Conservation (phyloP, 2,113 vertebrate species). For the Eudyptes chrysolophus region DNA sequence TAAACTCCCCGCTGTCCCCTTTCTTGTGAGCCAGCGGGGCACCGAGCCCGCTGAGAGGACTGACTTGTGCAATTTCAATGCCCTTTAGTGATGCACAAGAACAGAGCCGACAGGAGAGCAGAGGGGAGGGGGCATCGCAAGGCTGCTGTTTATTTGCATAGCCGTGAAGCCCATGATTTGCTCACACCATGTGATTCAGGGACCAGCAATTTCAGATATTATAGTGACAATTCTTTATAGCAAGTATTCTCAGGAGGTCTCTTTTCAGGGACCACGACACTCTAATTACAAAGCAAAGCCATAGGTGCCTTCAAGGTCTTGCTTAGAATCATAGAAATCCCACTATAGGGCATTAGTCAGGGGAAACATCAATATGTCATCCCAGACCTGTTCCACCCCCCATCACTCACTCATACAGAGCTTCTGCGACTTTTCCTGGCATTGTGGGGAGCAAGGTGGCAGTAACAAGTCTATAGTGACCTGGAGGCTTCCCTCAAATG, state of each 20-base stretch:
- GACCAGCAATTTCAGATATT: background rate
- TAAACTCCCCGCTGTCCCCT: constrained; percentile 43
- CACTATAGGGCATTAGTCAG: background rate
- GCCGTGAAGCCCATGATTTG: background rate
- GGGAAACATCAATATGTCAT: background rate
- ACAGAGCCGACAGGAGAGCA: constrained; percentile 38
- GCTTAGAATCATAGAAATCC: background rate
- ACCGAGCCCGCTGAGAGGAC: background rate
- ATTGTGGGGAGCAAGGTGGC: background rate
- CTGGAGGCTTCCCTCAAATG: background rate
- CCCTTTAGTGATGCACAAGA: constrained; percentile 54
- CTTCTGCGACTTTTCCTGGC: background rate
- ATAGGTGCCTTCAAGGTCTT: background rate
- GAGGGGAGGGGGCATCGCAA: background rate
- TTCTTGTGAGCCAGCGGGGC: constrained; percentile 52
- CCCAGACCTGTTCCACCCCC: background rate
- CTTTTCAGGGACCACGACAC: background rate
- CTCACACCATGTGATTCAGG: background rate
- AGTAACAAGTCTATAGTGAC: background rate
- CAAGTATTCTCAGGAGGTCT: background rate
- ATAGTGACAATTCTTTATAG: background rate
- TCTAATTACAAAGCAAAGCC: background rate
- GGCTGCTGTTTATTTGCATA: constrained; percentile 6
- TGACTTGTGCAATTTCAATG: constrained; percentile 65
- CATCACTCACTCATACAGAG: background rate